Evolutionary conservation across 2,888 invertebrate genomes (phyloP).

Genomic region (Trissolcus japonicus): DNA sequence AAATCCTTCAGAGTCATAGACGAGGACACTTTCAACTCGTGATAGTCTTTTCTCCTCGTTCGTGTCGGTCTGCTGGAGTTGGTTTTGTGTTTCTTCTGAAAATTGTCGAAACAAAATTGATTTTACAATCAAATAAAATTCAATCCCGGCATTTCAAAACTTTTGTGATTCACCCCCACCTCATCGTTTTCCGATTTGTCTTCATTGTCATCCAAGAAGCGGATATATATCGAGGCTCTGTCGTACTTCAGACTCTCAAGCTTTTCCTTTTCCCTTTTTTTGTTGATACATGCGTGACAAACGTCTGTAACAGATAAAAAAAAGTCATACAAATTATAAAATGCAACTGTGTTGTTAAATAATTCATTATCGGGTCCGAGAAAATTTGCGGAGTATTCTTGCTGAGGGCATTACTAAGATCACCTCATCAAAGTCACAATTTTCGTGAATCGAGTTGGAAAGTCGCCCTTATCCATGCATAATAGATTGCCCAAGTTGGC

Average conservation of each 20-base stretch:
- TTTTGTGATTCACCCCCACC: conserved; percentile 42
- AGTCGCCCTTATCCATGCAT: conserved; percentile 71
- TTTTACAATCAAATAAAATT: conserved; percentile 1
- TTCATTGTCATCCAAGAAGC: conserved; percentile 71
- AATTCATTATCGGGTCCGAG: conserved; percentile 1
- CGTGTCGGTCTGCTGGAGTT: conserved; percentile 66
- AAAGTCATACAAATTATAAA: conserved; percentile 1
- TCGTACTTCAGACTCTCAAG: conserved; percentile 72
- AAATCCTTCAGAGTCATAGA: conserved; percentile 71
- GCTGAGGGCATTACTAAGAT: conserved; percentile 48
- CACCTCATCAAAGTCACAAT: conserved; percentile 56
- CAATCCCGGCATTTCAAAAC: not conserved
- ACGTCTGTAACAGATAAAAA: conserved; percentile 59
- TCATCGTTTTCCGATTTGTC: conserved; percentile 66
- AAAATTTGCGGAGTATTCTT: conserved; percentile 28
- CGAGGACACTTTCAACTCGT: conserved; percentile 72
- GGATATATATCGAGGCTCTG: conserved; percentile 71
- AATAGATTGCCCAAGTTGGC: conserved; percentile 72
- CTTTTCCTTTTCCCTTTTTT: conserved; percentile 70
- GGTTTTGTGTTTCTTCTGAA: conserved; percentile 50
- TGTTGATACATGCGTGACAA: conserved; percentile 69
- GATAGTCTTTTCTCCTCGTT: conserved; percentile 70
- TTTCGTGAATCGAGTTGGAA: conserved; percentile 52
- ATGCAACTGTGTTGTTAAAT: not conserved
- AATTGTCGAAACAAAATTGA: not conserved